Percentiles rank a stretch among this genome's conserved stretches.
Evolutionary conservation across 2,888 invertebrate species (phyloP).

Genomic region (Lochmaea crataegi): DNA sequence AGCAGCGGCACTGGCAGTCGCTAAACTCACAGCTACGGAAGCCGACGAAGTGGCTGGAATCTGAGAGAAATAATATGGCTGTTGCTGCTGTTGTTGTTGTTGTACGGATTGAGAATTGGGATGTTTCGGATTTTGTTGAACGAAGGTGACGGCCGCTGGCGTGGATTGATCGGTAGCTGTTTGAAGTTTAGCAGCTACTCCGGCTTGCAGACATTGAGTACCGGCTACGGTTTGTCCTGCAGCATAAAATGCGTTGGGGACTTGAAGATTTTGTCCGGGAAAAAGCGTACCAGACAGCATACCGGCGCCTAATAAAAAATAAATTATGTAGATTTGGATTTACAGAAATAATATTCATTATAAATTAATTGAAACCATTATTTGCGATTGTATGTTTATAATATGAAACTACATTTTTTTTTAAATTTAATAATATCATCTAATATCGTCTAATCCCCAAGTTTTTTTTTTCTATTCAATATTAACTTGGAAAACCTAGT

Average conservation of each 20-base stretch:
- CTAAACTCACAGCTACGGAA: constrained; percentile 54
- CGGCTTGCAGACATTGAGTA: constrained; percentile 55
- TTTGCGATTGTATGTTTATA: no score
- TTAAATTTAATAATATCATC: no score
- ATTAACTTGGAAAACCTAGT: no score
- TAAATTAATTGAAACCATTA: no score
- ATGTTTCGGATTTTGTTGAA: constrained; percentile 62
- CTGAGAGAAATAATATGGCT: constrained; percentile 67
- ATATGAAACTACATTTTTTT: no score
- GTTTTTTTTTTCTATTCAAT: no score
- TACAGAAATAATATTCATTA: neutral
- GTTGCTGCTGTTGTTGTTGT: constrained; percentile 67
- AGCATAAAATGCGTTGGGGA: constrained; percentile 66
- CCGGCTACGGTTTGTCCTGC: constrained; percentile 50
- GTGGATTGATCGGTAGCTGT: constrained; percentile 63
- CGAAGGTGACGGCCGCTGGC: constrained; percentile 43
- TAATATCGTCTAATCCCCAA: no score
- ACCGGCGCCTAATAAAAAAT: constrained; percentile 58
- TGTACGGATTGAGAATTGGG: constrained; percentile 51
- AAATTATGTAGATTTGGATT: neutral
- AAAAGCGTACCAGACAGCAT: constrained; percentile 64
- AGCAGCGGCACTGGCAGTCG: constrained; percentile 58
- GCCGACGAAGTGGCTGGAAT: constrained; percentile 64
- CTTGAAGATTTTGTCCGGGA: constrained; percentile 61
- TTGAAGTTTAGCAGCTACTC: constrained; percentile 64